Conservation (phyloP, 2,113 vertebrate species). For the Pituophis catenifer region DNA sequence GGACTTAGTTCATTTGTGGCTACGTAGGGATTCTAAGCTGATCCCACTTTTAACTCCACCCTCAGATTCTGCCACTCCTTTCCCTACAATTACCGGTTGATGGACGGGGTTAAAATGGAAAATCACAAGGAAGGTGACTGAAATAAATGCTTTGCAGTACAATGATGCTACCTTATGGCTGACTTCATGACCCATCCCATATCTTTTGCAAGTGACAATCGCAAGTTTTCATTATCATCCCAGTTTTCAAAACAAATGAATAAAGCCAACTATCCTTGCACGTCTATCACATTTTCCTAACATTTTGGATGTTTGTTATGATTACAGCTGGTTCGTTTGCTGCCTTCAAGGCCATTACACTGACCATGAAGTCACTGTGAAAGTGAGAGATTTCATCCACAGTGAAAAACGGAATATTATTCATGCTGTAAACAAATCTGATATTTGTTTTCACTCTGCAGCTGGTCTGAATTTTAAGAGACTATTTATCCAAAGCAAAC, state of each 20-base stretch:
- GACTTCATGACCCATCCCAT: not conserved
- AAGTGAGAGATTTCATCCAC: conserved; percentile 10
- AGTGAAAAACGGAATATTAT: conserved; percentile 24
- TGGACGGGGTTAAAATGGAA: not conserved
- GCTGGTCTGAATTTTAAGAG: conserved; percentile 44
- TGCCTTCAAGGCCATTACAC: not conserved
- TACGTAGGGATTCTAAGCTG: not conserved
- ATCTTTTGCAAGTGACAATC: not conserved
- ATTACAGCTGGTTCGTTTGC: not conserved
- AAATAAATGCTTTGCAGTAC: not conserved
- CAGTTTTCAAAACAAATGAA: not conserved
- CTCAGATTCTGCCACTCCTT: not conserved
- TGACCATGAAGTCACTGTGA: conserved; percentile 17
- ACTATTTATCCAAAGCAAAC: conserved; percentile 47
- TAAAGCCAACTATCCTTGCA: not conserved
- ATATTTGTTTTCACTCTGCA: conserved; percentile 26
- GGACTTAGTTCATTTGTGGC: not conserved
- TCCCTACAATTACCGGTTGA: not conserved
- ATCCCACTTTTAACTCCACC: not conserved
- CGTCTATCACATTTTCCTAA: not conserved
- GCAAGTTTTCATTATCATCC: not conserved
- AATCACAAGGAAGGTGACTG: not conserved
- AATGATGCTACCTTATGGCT: not conserved
- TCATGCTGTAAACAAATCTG: conserved; percentile 41
- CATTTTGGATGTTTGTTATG: not conserved